Base-by-base conservation (phyloP, 2,888 invertebrate genomes). In the Xanthia togata region DNA sequence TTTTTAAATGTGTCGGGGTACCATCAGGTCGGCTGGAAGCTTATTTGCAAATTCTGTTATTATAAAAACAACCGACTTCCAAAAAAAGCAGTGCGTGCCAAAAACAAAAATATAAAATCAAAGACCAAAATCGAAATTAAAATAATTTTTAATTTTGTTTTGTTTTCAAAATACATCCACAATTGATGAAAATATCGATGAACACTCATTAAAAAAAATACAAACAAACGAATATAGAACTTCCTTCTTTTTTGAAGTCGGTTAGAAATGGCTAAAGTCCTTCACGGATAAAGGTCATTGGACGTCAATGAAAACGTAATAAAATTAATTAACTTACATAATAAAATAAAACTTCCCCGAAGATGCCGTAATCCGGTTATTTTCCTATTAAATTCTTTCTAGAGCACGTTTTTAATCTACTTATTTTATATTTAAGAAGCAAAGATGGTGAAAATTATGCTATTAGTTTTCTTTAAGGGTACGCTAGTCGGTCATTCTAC, bases 311-410 rank as follows among this genome's bases (percentile, higher is more conserved):
- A 60, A 31, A 65, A 53, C 23, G 35, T 65, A 65, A 65, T 26
- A 60, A n/a, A 55, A 50, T 50, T 17, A 75, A 70, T 26, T 38
- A 73, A 35, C 9, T 35, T 14, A 64, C 17, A 57, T 47, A 65
- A n/a, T 53, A 65, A 55, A 55, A 50, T 53, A 60, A 70, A 60
- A 60, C 35, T 14, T n/a, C 31, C 31, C 8, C 20, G 44, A 50
- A n/a, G 67, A n/a, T 60, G 74, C 47, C 11, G 4, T 70, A 82
- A 70, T 68, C 26, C 2, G 4, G 31, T 68, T 69, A 81, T 62
- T 80, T 70, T 57, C 55, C 50, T 59, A 69, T 63, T 57, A 69
- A 79, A 47, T 64, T 74, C 8, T 47, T 65, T 47, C 38, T 47
- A 38, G 53, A 47, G 2, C 59, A 11, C n/a, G 41, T n/a, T 38